Evolutionary conservation across 2,888 invertebrate genomes (phyloP), one percentile per base, ranked within the genome.

Genomic region (Drosophila nr. perissopoda): DNA sequence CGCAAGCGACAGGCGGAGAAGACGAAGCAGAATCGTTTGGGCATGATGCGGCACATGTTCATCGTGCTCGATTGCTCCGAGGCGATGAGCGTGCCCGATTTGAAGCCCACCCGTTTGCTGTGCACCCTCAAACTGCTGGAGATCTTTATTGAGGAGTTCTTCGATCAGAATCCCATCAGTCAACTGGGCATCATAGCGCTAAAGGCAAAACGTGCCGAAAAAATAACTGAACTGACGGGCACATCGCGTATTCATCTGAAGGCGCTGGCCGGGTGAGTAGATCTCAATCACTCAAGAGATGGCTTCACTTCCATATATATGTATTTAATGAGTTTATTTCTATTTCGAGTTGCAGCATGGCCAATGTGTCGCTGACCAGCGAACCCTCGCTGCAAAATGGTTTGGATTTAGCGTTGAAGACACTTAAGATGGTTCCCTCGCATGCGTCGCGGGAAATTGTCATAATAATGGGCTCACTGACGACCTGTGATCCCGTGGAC

Each of bases 91-190:
- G 97, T 97, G 83, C 98, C 98, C 91, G 99, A 99, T 94, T 94
- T 99, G 56, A 99, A 98, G 93, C 99, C 99, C 1, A 98, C 97
- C 5, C 94, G 99, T 77, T 95, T 98, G 76, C 91, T 97, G 5
- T 98, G 98, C 89, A 96, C 97, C 6, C 91, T 97, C 4, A 99
- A 98, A 97, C 94, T 99, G 18, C 92, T 99, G 72, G 97, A 98
- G 93, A 95, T 96, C 77, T 99, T 99, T 93, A 96, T 99, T 69
- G 97, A 98, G 85, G 99, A 99, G 92, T 99, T 97, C 92, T 99
- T 99, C 93, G 99, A 99, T 93, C 98, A 99, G 93, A 99, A 99
- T 93, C 99, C 99, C 13, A 97, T 99, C 62, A 99, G 99, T 91
- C 99, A 99, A 93, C 94, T 99, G 78, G 99, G 99, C 31, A 94